A percentile compares a stretch with the other conserved stretches of the same genome.
Evolutionary conservation across 1,140 invertebrate species (phyloP).

Genomic region (Drosophila asahinai): DNA sequence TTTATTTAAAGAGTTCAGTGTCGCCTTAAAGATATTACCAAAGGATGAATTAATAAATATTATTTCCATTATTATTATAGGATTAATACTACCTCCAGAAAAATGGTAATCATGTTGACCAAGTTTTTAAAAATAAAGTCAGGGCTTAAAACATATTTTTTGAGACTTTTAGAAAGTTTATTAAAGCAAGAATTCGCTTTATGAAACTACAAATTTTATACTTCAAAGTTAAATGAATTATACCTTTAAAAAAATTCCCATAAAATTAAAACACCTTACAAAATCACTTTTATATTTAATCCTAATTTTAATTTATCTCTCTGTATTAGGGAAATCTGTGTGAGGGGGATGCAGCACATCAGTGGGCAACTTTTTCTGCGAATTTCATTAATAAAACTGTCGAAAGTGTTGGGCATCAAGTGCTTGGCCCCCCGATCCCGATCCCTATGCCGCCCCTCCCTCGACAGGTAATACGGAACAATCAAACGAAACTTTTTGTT

Average conservation of each 20-base stretch:
- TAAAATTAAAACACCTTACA: too few species aligned
- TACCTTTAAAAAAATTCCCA: too few species aligned
- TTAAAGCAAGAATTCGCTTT: too few species aligned
- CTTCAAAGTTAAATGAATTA: too few species aligned
- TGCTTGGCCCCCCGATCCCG: slow-evolving; percentile 4
- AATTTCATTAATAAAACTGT: slow-evolving; percentile 84
- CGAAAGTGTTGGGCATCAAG: slow-evolving; percentile 72
- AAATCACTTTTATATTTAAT: background rate
- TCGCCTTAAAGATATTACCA: too few species aligned
- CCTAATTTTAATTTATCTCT: background rate
- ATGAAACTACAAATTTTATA: too few species aligned
- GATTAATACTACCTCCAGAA: background rate
- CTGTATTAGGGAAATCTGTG: slow-evolving; percentile 3
- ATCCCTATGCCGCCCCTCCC: background rate
- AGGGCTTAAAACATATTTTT: too few species aligned
- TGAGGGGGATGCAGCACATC: slow-evolving; percentile 51
- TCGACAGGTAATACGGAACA: slow-evolving; percentile 54
- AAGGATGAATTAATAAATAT: too few species aligned
- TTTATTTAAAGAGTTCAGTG: too few species aligned
- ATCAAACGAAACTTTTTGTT: slow-evolving; percentile 80
- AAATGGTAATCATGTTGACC: too few species aligned
- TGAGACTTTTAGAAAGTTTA: too few species aligned
- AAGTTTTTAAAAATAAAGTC: background rate
- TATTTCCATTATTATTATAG: background rate
- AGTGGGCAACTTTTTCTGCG: slow-evolving; percentile 69